phyloP scores from a whole-genome alignment of 2,113 vertebrate genomes.

The Sardina pilchardus region DNA sequence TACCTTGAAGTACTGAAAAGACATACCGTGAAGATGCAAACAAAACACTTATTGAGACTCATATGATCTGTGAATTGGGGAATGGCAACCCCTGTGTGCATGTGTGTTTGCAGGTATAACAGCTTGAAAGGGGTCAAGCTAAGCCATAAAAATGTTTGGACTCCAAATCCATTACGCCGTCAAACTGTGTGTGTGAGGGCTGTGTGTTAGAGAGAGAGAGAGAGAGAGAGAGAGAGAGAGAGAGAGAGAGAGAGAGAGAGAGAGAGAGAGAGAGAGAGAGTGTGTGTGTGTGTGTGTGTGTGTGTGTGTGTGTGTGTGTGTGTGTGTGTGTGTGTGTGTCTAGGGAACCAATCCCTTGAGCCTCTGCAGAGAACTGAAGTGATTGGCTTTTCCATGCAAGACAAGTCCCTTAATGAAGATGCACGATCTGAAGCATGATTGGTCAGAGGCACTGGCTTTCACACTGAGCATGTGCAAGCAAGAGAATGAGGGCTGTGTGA shows the following conservation, averaged over 20 bases:
- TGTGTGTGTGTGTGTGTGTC: conserved; percentile 4
- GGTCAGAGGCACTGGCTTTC: conserved; percentile 8
- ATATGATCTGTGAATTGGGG: background rate
- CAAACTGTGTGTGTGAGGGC: conserved; percentile 19
- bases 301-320: conserved; percentile 8
- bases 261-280: background rate
- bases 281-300: background rate
- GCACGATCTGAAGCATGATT: conserved; percentile 41
- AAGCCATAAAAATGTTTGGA: conserved; percentile 46
- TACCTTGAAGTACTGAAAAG: background rate
- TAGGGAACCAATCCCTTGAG: background rate
- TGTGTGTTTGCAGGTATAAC: conserved; percentile 22
- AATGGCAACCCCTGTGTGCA: background rate
- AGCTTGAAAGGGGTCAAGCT: conserved; percentile 35
- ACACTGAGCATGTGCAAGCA: background rate
- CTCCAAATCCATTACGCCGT: conserved; percentile 57
- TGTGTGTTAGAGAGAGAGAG: background rate
- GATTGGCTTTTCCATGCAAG: conserved; percentile 46
- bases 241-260: background rate
- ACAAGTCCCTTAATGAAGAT: conserved; percentile 56
- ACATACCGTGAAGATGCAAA: too few relatives aligned
- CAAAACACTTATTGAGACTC: background rate
- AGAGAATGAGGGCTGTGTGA: background rate
- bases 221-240: background rate
- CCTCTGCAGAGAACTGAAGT: background rate